These are phyloP conservation scores for Psococerastis gibbosa DNA, from an alignment of 2,888 invertebrate species.

Conservation along the genomic window DNA sequence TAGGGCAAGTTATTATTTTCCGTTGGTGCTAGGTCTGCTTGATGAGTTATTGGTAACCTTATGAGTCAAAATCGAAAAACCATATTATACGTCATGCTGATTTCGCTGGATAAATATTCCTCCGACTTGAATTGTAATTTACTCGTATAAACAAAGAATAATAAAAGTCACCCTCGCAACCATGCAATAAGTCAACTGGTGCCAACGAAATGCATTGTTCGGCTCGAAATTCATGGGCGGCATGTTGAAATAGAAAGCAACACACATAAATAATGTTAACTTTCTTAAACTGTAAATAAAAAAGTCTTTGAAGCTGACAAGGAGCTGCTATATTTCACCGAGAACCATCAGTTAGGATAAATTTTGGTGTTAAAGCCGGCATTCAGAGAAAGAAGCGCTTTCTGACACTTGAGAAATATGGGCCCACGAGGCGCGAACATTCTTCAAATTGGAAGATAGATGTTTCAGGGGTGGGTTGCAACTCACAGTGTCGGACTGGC, in stretches of 20 bases:
- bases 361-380: conserved; percentile 2
- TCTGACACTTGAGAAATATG: conserved; percentile 9
- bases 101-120: too few species aligned
- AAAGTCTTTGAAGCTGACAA: conserved; percentile 10
- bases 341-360: conserved; percentile 6
- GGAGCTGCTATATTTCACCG: conserved; percentile 8
- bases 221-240: too few species aligned
- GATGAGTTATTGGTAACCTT: too few species aligned
- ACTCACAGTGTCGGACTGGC: neutral
- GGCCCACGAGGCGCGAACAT: conserved; percentile 9
- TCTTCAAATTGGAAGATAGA: conserved; percentile 9
- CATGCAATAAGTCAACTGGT: too few species aligned
- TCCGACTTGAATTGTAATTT: too few species aligned
- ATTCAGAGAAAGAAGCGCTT: conserved; percentile 5
- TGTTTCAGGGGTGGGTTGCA: neutral
- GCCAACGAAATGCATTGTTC: too few species aligned
- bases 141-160: too few species aligned
- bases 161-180: too few species aligned
- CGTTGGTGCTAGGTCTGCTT: too few species aligned
- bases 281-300: conserved; percentile 10
- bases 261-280: conserved; percentile 10
- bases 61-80: too few species aligned
- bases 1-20: too few species aligned
- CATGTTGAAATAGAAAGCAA: conserved; percentile 9
- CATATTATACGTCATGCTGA: too few species aligned